phyloP scores from a whole-genome alignment of 2,797 vertebrate genomes.

The Sandelia bainsii region DNA sequence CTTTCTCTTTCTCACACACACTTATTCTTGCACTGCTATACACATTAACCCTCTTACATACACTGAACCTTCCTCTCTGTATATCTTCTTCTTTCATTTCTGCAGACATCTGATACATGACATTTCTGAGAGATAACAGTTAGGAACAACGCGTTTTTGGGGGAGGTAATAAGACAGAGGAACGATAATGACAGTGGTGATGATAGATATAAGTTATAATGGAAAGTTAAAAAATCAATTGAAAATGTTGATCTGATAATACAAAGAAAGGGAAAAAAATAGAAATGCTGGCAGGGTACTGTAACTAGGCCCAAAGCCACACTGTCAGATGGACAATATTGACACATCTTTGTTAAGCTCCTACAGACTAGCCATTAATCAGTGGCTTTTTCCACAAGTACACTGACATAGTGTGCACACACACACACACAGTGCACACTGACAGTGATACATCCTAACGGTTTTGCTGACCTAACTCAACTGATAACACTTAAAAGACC shows the following conservation, averaged over 20 bases:
- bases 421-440: constrained; percentile 10
- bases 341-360: constrained; percentile 74
- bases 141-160: constrained; percentile 10
- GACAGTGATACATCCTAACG: constrained; percentile 14
- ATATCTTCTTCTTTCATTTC: constrained; percentile 1
- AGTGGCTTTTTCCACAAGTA: constrained; percentile 67
- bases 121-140: constrained; percentile 19
- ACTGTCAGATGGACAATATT: constrained; percentile 72
- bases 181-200: constrained; percentile 3
- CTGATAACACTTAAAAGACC: constrained; percentile 8
- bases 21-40: constrained; percentile 15
- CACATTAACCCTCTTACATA: constrained; percentile 37
- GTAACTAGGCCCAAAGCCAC: constrained; percentile 46
- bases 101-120: constrained; percentile 17
- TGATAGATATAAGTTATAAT: neutral
- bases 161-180: constrained; percentile 1
- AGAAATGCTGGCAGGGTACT: constrained; percentile 24
- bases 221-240: constrained; percentile 20
- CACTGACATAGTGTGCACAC: constrained; percentile 25
- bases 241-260: constrained; percentile 6
- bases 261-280: constrained; percentile 13
- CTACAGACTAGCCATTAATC: constrained; percentile 69
- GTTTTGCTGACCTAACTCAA: constrained; percentile 5
- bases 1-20: constrained; percentile 39
- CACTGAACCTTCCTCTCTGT: constrained; percentile 4